These are phyloP conservation scores for Australoheros scitulus DNA, from an alignment of 2,113 vertebrate genomes.

Conservation along the genomic window DNA sequence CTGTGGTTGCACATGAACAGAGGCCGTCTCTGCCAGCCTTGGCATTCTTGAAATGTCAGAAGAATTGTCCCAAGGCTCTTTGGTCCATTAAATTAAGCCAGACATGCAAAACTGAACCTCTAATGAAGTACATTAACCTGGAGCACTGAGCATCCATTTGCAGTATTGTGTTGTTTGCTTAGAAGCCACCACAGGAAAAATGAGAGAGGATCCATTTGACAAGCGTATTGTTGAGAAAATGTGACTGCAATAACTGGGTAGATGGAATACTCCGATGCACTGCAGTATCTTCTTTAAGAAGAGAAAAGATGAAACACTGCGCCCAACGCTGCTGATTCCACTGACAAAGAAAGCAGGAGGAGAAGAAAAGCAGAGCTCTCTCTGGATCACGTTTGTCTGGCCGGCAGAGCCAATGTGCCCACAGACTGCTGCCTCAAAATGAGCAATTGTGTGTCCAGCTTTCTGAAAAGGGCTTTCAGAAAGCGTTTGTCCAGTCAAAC, in stretches of 20 bases:
- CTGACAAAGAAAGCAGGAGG: conserved; percentile 24
- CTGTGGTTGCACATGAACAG: conserved; percentile 43
- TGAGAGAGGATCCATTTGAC: conserved; percentile 27
- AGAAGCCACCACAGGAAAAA: conserved; percentile 10
- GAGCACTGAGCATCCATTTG: conserved; percentile 41
- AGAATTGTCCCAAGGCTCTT: conserved; percentile 68
- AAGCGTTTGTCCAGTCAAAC: conserved; percentile 30
- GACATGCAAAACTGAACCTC: conserved; percentile 67
- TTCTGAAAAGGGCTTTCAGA: conserved; percentile 46
- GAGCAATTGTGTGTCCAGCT: conserved; percentile 42
- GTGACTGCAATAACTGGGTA: conserved; percentile 22
- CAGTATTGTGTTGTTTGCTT: conserved; percentile 49
- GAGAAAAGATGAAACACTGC: conserved; percentile 50
- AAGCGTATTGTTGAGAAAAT: conserved; percentile 36
- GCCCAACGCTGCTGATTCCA: conserved; percentile 33
- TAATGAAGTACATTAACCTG: conserved; percentile 76
- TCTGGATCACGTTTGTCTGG: conserved; percentile 54
- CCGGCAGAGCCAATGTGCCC: conserved; percentile 18
- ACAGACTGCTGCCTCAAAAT: conserved; percentile 44
- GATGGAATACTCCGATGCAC: conserved; percentile 20
- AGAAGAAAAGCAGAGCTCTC: conserved; percentile 1
- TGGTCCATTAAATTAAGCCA: conserved; percentile 66
- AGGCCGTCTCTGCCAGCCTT: conserved; percentile 42
- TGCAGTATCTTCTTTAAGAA: conserved; percentile 46
- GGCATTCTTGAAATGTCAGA: conserved; percentile 73